phyloP scores from a whole-genome alignment of 2,888 invertebrate species.

The Drosophila prostipennis region DNA sequence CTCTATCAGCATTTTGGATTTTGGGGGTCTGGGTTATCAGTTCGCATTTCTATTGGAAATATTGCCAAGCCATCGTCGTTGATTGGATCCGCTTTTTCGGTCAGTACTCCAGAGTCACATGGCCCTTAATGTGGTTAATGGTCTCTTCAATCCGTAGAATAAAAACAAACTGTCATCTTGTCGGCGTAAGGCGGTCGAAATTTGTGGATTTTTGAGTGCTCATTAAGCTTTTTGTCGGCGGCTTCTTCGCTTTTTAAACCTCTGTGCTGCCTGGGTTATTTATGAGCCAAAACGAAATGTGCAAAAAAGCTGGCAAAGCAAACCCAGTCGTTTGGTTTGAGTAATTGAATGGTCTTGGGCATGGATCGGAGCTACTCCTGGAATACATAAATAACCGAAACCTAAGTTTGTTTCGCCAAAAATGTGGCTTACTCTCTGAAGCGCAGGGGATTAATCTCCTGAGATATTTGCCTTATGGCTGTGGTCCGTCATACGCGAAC shows the following conservation, averaged over 20 bases:
- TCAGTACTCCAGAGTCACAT: conserved; percentile 7
- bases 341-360: conserved; percentile 13
- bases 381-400: conserved; percentile 30
- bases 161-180: conserved; percentile 43
- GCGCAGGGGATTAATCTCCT: conserved; percentile 17
- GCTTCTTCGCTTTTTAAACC: conserved; percentile 49
- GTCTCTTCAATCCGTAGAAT: conserved; percentile 9
- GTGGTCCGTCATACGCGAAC: conserved; percentile 34
- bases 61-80: conserved; percentile 13
- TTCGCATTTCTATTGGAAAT: conserved; percentile 7
- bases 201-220: conserved; percentile 54
- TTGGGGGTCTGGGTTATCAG: conserved; percentile 50
- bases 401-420: conserved; percentile 32
- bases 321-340: conserved; percentile 12
- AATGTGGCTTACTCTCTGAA: conserved; percentile 4
- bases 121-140: conserved; percentile 40
- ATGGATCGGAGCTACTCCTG: conserved; percentile 45
- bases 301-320: conserved; percentile 5
- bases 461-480: conserved; percentile 14
- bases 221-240: conserved; percentile 57
- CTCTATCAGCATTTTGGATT: conserved; percentile 26
- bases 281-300: conserved; percentile 19
- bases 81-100: conserved; percentile 7
- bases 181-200: background rate
- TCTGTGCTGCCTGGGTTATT: conserved; percentile 34